phyloP scores from a whole-genome alignment of 2,888 invertebrate genomes.

The Acleris emargana region DNA sequence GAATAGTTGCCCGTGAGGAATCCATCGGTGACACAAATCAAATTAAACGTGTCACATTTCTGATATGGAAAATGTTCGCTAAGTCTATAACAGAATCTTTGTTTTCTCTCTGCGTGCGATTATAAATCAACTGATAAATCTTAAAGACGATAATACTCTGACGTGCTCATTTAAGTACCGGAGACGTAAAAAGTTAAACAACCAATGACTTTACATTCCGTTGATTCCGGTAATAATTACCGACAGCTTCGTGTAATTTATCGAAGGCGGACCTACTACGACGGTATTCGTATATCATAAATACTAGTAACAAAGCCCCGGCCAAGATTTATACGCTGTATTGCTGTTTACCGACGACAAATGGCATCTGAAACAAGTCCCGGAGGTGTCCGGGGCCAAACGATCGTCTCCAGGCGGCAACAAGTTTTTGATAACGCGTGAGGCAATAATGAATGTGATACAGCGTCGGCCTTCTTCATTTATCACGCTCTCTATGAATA shows the following conservation, averaged over 20 bases:
- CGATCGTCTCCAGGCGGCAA: constrained; percentile 68
- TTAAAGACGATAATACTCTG: no score
- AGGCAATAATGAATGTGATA: constrained; percentile 80
- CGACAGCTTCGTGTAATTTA: constrained; percentile 51
- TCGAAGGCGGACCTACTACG: constrained; percentile 44
- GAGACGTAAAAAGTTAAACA: constrained; percentile 33
- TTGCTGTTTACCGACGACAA: constrained; percentile 69
- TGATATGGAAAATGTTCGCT: no score
- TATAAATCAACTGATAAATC: no score
- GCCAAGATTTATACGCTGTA: constrained; percentile 67
- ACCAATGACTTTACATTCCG: constrained; percentile 39
- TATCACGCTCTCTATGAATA: constrained; percentile 80
- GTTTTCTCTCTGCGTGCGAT: no score
- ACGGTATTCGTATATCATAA: constrained; percentile 57
- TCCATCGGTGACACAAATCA: no score
- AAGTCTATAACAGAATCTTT: no score
- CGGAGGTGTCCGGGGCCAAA: constrained; percentile 61
- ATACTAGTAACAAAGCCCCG: constrained; percentile 63
- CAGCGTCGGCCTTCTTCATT: constrained; percentile 72
- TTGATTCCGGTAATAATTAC: constrained; percentile 51
- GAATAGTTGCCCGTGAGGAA: no score
- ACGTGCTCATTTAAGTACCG: constrained; percentile 1
- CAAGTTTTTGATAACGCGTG: constrained; percentile 80
- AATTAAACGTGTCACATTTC: no score
- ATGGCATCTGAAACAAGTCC: constrained; percentile 69